phyloP scores from a whole-genome alignment of 30 jellyfish, hydroid and myxozoan genomes.

The Aurelia coerulea region DNA sequence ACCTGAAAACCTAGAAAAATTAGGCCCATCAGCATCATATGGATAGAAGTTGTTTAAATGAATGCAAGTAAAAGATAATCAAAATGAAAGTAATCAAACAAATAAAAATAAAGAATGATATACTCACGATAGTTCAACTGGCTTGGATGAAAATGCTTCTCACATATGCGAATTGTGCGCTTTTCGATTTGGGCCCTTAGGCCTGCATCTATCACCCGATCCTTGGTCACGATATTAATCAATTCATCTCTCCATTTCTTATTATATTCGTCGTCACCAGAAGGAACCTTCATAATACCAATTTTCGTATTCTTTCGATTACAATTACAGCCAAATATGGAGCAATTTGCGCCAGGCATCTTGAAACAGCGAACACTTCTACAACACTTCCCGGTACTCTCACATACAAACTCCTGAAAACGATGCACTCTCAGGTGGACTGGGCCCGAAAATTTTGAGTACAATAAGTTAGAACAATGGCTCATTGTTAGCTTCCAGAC shows the following conservation, averaged over 20 bases:
- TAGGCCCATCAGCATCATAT: too few species aligned
- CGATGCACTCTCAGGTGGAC: slow-evolving; percentile 62
- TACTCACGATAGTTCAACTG: slow-evolving; percentile 47
- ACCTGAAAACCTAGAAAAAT: too few species aligned
- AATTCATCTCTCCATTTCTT: slow-evolving; percentile 65
- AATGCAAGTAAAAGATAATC: too few species aligned
- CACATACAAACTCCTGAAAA: neutral
- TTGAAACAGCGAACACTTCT: neutral
- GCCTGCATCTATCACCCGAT: slow-evolving; percentile 60
- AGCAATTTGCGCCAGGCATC: slow-evolving; percentile 83
- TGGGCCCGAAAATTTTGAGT: slow-evolving; percentile 42
- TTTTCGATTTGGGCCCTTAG: slow-evolving; percentile 52
- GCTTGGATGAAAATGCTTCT: slow-evolving; percentile 57
- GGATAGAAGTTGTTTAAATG: too few species aligned
- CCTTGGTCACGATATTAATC: slow-evolving; percentile 50
- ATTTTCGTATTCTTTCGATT: slow-evolving; percentile 34
- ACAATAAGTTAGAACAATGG: slow-evolving; percentile 39
- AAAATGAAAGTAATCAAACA: neutral
- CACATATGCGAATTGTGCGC: slow-evolving; percentile 46
- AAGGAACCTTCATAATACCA: slow-evolving; percentile 62
- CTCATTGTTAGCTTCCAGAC: slow-evolving; percentile 24
- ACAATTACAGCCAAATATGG: slow-evolving; percentile 60
- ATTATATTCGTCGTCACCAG: slow-evolving; percentile 61
- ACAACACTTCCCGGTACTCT: neutral
- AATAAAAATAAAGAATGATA: neutral